These are phyloP conservation scores for Melanotaenia nigrans DNA, from an alignment of 2,797 vertebrate species.

Conservation along the genomic window DNA sequence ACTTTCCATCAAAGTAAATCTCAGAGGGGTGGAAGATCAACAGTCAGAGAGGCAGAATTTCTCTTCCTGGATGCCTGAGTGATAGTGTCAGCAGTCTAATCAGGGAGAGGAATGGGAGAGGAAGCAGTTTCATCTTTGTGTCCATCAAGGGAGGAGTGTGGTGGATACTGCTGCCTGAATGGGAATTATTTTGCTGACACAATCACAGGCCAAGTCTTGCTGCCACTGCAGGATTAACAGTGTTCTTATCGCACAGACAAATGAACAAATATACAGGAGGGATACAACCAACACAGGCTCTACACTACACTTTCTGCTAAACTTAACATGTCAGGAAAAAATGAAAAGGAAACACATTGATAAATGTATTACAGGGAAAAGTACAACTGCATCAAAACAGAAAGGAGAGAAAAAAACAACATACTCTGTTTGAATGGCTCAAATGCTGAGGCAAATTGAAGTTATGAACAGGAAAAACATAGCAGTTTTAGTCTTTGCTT, in stretches of 20 bases:
- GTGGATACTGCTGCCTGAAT: conserved; percentile 50
- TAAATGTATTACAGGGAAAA: conserved; percentile 35
- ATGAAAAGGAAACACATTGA: conserved; percentile 44
- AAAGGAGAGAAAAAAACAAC: conserved; percentile 48
- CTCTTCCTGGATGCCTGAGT: conserved; percentile 76
- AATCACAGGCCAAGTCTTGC: conserved; percentile 57
- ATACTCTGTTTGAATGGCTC: conserved; percentile 77
- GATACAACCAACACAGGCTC: conserved; percentile 29
- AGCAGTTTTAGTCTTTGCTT: conserved; percentile 39
- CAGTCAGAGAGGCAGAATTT: conserved; percentile 72
- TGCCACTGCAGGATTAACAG: conserved; percentile 42
- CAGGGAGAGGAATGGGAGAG: conserved; percentile 73
- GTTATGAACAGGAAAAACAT: conserved; percentile 61
- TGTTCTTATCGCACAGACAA: conserved; percentile 63
- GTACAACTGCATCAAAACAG: conserved; percentile 54
- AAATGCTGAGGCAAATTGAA: conserved; percentile 75
- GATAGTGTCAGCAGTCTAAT: conserved; percentile 78
- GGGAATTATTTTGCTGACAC: conserved; percentile 65
- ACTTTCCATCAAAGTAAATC: conserved; percentile 74
- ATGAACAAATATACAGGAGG: conserved; percentile 40
- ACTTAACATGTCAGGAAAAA: conserved; percentile 52
- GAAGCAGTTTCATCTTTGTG: conserved; percentile 72
- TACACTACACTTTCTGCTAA: conserved; percentile 37
- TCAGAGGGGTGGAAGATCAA: conserved; percentile 60
- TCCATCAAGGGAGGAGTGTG: conserved; percentile 58